Conservation (phyloP, 2,888 invertebrate genomes). For the Lymantria monacha region DNA sequence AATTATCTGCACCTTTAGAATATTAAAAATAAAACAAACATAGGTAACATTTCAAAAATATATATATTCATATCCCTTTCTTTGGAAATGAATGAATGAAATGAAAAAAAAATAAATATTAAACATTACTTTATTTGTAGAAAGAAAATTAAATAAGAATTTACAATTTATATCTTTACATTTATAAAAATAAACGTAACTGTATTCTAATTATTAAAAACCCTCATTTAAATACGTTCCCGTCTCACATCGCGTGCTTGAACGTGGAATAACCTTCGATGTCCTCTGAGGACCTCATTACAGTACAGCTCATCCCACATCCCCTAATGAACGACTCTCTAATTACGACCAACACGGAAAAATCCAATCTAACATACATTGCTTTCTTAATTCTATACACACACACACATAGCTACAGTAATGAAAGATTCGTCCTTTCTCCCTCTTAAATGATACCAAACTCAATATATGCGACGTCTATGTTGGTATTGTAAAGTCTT, state of each 20-base stretch:
- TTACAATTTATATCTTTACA: not conserved
- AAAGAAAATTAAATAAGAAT: too few relatives aligned
- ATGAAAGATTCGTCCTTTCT: slow-evolving; percentile 3
- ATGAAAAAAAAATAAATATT: too few relatives aligned
- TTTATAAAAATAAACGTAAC: not conserved
- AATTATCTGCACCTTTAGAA: too few relatives aligned
- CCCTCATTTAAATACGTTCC: slow-evolving; percentile 8
- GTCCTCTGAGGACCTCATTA: slow-evolving; percentile 53
- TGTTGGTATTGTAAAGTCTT: slow-evolving; percentile 81
- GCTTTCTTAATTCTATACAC: slow-evolving; percentile 38
- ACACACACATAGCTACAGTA: slow-evolving; percentile 34
- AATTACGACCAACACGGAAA: slow-evolving; percentile 78
- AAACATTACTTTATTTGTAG: too few relatives aligned
- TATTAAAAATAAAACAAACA: too few relatives aligned
- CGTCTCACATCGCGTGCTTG: slow-evolving; percentile 28
- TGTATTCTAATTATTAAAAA: slow-evolving; percentile 4
- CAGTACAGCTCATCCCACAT: slow-evolving; percentile 53
- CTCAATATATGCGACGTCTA: slow-evolving; percentile 46
- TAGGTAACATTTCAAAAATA: too few relatives aligned
- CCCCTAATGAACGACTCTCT: slow-evolving; percentile 60
- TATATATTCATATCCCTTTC: too few relatives aligned
- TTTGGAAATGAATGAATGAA: too few relatives aligned
- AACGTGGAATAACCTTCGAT: slow-evolving; percentile 19
- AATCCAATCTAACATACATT: slow-evolving; percentile 68
- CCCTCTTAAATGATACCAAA: not conserved